phyloP scores from a whole-genome alignment of 2,797 vertebrate genomes.

The Gambelia wislizenii region DNA sequence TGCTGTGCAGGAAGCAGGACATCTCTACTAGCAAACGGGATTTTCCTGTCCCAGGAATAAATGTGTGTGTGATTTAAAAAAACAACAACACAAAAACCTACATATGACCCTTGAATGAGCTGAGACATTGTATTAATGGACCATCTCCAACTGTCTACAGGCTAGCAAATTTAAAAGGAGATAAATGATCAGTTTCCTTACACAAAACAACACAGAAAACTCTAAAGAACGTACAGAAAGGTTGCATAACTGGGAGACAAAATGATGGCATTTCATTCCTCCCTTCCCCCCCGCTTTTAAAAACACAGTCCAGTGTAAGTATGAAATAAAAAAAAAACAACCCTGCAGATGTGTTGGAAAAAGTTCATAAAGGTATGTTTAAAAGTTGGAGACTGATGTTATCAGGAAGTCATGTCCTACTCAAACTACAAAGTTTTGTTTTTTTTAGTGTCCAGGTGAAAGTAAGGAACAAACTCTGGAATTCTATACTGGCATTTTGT shows the following conservation, averaged over 20 bases:
- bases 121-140: slow-evolving; percentile 73
- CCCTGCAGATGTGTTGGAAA: slow-evolving; percentile 47
- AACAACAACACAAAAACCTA: slow-evolving; percentile 45
- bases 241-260: slow-evolving; percentile 40
- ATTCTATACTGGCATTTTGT: slow-evolving; percentile 66
- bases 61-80: slow-evolving; percentile 13
- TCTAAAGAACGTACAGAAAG: slow-evolving; percentile 10
- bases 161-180: slow-evolving; percentile 64
- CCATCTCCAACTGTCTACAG: slow-evolving; percentile 62
- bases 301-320: slow-evolving; percentile 65
- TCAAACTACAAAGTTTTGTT: slow-evolving; percentile 51
- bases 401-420: slow-evolving; percentile 60
- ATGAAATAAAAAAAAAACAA: slow-evolving; percentile 69
- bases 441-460: slow-evolving; percentile 64
- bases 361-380: slow-evolving; percentile 65
- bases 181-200: slow-evolving; percentile 60
- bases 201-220: slow-evolving; percentile 43
- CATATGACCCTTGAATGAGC: slow-evolving; percentile 63
- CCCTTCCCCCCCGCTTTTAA: not conserved
- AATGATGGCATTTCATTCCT: slow-evolving; percentile 53
- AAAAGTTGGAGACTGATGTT: slow-evolving; percentile 67
- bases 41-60: slow-evolving; percentile 56
- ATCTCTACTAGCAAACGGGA: slow-evolving; percentile 63
- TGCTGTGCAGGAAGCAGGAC: slow-evolving; percentile 64
- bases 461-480: slow-evolving; percentile 64